Evolutionary conservation across 2,797 vertebrate species (phyloP).

Genomic region (Monodelphis domestica): DNA sequence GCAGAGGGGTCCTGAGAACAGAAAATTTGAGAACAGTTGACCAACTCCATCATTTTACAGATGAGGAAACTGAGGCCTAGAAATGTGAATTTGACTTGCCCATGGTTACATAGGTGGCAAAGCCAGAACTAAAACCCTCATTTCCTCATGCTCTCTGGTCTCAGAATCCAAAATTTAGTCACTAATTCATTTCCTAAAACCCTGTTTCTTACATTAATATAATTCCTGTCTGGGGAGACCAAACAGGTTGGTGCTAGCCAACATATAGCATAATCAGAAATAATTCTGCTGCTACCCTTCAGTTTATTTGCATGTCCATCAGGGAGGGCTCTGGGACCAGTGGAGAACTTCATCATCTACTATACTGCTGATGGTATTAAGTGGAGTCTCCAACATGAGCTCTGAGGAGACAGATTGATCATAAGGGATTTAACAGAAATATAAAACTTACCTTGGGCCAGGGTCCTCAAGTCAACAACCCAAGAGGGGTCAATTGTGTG

Average conservation of each 20-base stretch:
- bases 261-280: neutral
- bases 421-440: neutral
- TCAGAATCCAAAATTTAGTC: neutral
- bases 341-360: neutral
- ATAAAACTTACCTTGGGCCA: neutral
- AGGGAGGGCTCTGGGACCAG: neutral
- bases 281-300: neutral
- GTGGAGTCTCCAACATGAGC: neutral
- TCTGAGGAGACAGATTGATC: neutral
- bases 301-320: neutral
- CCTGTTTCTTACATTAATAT: neutral
- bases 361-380: neutral
- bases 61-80: neutral
- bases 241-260: neutral
- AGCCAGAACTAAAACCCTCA: neutral
- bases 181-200: neutral
- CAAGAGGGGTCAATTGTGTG: neutral
- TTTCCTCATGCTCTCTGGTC: neutral
- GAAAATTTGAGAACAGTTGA: neutral
- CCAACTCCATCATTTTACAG: neutral
- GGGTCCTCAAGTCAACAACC: neutral
- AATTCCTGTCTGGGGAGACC: neutral
- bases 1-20: neutral
- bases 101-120: neutral
- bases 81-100: neutral